Conservation (phyloP, 2,113 vertebrate genomes). For the Alethe castanea region DNA sequence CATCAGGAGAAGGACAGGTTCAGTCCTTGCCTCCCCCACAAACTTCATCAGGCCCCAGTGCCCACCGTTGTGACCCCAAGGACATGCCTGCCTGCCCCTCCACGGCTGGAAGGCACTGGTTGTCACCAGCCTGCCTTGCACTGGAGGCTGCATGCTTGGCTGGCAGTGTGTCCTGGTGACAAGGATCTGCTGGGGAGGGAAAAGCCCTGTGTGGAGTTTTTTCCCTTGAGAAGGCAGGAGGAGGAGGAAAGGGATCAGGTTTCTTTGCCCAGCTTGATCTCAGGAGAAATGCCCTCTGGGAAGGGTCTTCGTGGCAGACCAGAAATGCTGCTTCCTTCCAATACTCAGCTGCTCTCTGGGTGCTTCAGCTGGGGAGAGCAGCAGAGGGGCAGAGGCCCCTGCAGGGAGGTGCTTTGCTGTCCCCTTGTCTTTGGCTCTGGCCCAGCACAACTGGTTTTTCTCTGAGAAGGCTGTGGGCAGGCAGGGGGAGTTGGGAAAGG, state of each 20-base stretch:
- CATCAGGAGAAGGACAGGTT: neutral
- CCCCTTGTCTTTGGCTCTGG: neutral
- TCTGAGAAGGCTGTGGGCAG: neutral
- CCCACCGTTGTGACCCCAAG: neutral
- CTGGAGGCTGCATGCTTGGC: neutral
- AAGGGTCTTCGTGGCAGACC: neutral
- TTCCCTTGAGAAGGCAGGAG: neutral
- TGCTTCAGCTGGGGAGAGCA: neutral
- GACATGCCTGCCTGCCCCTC: neutral
- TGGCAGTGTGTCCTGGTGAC: neutral
- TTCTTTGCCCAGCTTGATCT: neutral
- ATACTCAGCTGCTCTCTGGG: neutral
- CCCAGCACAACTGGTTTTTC: neutral
- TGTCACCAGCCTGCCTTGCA: neutral
- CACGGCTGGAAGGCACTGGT: rapidly evolving
- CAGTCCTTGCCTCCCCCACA: neutral
- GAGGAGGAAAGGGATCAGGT: neutral
- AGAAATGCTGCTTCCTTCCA: neutral
- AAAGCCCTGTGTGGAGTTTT: neutral
- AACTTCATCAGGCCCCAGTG: neutral
- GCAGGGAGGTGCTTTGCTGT: neutral
- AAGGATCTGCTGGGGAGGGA: neutral
- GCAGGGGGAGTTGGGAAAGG: neutral
- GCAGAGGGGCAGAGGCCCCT: neutral
- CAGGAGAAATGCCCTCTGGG: neutral